These are phyloP conservation scores for Calcarius lapponicus DNA, from an alignment of 2,797 vertebrate genomes.

Conservation along the genomic window DNA sequence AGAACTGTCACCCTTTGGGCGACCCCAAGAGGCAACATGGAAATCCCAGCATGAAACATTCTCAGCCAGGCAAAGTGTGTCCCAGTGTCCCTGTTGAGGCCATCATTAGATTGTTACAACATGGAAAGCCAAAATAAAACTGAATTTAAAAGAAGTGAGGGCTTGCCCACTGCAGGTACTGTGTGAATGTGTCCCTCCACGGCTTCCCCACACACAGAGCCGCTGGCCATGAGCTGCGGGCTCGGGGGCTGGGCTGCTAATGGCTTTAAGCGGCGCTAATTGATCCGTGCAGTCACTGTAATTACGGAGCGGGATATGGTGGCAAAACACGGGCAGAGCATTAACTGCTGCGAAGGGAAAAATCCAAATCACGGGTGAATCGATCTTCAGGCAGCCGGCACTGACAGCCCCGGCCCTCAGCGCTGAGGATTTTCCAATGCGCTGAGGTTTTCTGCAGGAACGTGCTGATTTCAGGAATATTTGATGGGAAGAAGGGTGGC, in stretches of 20 bases:
- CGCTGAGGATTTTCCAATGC: neutral
- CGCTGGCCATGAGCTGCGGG: neutral
- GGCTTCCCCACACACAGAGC: neutral
- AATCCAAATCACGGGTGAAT: neutral
- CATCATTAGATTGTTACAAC: neutral
- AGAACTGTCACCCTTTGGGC: neutral
- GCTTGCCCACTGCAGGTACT: neutral
- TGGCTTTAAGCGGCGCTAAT: constrained; percentile 20
- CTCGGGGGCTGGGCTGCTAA: neutral
- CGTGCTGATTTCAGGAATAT: neutral
- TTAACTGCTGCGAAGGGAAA: neutral
- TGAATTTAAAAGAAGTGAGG: neutral
- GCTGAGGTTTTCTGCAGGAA: neutral
- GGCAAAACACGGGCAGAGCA: neutral
- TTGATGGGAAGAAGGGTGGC: neutral
- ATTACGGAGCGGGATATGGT: neutral
- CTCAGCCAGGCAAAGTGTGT: neutral
- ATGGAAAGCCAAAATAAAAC: neutral
- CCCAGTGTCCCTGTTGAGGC: neutral
- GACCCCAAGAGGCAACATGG: neutral
- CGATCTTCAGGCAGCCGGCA: neutral
- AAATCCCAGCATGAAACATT: neutral
- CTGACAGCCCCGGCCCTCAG: neutral
- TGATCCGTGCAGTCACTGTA: neutral
- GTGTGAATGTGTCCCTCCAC: neutral